These are phyloP conservation scores for honey bee (Apis mellifera) DNA, from an alignment of 1,140 invertebrate species.

Conservation along the genomic window Amel_HAv3.1 CM009931.2:18054501-18055000, in stretches of 20 bases:
- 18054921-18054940: background rate
- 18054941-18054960: background rate
- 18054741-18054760: too few relatives aligned
- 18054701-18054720: background rate
- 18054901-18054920: background rate
- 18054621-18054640: background rate
- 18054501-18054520: constrained; percentile 35
- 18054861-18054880: background rate
- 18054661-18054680: background rate
- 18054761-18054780: too few relatives aligned
- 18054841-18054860: too few relatives aligned
- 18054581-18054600: background rate
- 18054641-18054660: background rate
- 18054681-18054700: background rate
- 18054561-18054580: background rate
- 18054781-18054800: too few relatives aligned
- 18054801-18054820: too few relatives aligned
- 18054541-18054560: background rate
- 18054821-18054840: too few relatives aligned
- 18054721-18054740: background rate
- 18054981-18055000: background rate
- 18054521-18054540: background rate
- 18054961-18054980: background rate
- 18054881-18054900: background rate
- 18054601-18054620: background rate